Conservation (phyloP, 2,888 invertebrate genomes). For the Ectemnius lituratus region DNA sequence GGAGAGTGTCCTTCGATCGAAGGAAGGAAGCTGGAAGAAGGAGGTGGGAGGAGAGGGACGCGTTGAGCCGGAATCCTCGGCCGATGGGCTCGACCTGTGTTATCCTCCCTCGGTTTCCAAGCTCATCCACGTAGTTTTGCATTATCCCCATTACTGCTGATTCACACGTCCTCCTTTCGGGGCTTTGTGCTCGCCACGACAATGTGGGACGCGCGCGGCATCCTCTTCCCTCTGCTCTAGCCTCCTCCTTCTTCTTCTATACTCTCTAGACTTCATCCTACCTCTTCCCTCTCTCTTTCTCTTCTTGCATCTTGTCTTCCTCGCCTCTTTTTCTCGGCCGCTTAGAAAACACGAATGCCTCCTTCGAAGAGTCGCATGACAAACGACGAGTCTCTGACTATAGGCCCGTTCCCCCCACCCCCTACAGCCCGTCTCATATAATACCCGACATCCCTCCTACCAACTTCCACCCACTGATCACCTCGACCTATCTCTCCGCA, state of each 20-base stretch:
- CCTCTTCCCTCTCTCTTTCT: slow-evolving; percentile 21
- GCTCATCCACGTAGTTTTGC: slow-evolving; percentile 69
- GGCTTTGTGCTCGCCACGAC: slow-evolving; percentile 71
- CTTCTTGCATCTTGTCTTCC: slow-evolving; percentile 4
- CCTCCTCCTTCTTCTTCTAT: neutral
- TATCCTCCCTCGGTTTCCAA: slow-evolving; percentile 31
- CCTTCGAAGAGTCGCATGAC: slow-evolving; percentile 62
- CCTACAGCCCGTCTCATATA: slow-evolving; percentile 45
- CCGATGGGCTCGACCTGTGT: slow-evolving; percentile 23
- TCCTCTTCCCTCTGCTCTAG: slow-evolving; percentile 24
- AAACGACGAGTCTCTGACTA: slow-evolving; percentile 56
- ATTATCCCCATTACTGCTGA: slow-evolving; percentile 77
- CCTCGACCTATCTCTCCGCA: slow-evolving; percentile 25
- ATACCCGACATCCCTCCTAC: slow-evolving; percentile 42
- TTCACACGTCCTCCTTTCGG: slow-evolving; percentile 75
- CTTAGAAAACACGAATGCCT: slow-evolving; percentile 62
- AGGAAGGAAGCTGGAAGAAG: slow-evolving; percentile 18
- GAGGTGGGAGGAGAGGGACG: too few species aligned
- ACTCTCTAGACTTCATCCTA: slow-evolving; percentile 13
- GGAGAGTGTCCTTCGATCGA: slow-evolving; percentile 39
- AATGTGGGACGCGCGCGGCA: slow-evolving; percentile 66
- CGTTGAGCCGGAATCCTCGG: slow-evolving; percentile 28
- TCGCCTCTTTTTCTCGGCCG: slow-evolving; percentile 48
- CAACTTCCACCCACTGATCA: slow-evolving; percentile 46
- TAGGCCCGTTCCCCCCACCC: slow-evolving; percentile 39